These are phyloP conservation scores for Trissolcus basalis DNA, from an alignment of 1,140 invertebrate genomes.

Conservation along the genomic window DNA sequence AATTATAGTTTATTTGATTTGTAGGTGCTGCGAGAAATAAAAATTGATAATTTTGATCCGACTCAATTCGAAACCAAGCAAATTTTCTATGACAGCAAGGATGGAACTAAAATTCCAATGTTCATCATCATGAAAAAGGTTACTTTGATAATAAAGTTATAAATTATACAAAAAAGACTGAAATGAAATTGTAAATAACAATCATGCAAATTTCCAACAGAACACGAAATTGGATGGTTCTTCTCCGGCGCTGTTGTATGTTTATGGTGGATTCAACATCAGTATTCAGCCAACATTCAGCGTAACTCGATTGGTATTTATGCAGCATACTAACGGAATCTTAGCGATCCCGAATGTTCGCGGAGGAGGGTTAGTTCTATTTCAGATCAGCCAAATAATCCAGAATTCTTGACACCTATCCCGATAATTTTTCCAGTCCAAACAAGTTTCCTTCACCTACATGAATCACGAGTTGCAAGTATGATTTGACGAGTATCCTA, in stretches of 20 bases:
- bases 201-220: slow-evolving; percentile 75
- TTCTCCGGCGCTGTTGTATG: slow-evolving; percentile 91
- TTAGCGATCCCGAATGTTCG: slow-evolving; percentile 95
- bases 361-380: slow-evolving; percentile 88
- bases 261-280: slow-evolving; percentile 98
- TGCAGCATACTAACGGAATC: slow-evolving; percentile 92
- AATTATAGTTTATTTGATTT: slow-evolving; percentile 28
- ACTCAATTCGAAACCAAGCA: slow-evolving; percentile 90
- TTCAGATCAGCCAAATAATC: neutral
- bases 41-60: slow-evolving; percentile 89
- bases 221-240: slow-evolving; percentile 81
- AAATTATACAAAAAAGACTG: slow-evolving; percentile 23
- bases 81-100: slow-evolving; percentile 95
- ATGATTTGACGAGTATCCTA: too few relatives aligned
- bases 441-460: too few relatives aligned
- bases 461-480: too few relatives aligned
- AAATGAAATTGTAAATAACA: neutral
- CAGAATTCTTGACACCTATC: too few relatives aligned
- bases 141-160: slow-evolving; percentile 55
- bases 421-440: too few relatives aligned
- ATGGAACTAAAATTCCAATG: slow-evolving; percentile 98
- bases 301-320: slow-evolving; percentile 89
- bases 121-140: slow-evolving; percentile 93
- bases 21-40: slow-evolving; percentile 89
- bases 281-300: slow-evolving; percentile 91